Conservation (phyloP, 2,113 vertebrate genomes). For the Albula goreensis region DNA sequence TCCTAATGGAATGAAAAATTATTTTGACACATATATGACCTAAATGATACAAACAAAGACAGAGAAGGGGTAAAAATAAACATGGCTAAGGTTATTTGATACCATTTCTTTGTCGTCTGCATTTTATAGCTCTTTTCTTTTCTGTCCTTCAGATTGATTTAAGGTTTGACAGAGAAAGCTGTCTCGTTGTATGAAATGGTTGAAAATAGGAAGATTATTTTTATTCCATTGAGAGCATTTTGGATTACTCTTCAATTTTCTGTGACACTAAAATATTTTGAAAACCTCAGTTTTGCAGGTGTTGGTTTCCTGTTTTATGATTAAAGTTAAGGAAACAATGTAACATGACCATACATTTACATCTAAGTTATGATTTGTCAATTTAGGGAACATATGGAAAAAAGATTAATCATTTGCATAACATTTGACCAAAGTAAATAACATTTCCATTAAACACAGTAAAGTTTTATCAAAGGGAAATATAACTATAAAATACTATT, state of each 20-base stretch:
- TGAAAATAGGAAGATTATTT: slow-evolving; percentile 36
- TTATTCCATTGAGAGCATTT: slow-evolving; percentile 36
- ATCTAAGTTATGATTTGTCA: not conserved
- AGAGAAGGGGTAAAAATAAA: slow-evolving; percentile 43
- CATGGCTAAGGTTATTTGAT: slow-evolving; percentile 41
- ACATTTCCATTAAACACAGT: too few species aligned
- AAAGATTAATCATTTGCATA: not conserved
- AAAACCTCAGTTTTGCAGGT: not conserved
- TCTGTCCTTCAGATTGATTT: slow-evolving; percentile 50
- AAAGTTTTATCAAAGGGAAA: too few species aligned
- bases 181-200: slow-evolving; percentile 43
- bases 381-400: not conserved
- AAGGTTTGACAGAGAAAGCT: slow-evolving; percentile 35
- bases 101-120: slow-evolving; percentile 41
- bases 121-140: slow-evolving; percentile 26
- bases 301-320: not conserved
- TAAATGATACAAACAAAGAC: slow-evolving; percentile 49
- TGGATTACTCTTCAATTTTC: slow-evolving; percentile 43
- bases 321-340: not conserved
- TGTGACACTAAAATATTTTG: slow-evolving; percentile 33
- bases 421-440: too few species aligned
- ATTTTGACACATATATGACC: slow-evolving; percentile 58
- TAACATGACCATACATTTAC: not conserved
- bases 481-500: too few species aligned
- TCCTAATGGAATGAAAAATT: slow-evolving; percentile 56